Evolutionary conservation across 2,888 invertebrate genomes (phyloP).

Genomic region (Steinernema hermaphroditum): DNA sequence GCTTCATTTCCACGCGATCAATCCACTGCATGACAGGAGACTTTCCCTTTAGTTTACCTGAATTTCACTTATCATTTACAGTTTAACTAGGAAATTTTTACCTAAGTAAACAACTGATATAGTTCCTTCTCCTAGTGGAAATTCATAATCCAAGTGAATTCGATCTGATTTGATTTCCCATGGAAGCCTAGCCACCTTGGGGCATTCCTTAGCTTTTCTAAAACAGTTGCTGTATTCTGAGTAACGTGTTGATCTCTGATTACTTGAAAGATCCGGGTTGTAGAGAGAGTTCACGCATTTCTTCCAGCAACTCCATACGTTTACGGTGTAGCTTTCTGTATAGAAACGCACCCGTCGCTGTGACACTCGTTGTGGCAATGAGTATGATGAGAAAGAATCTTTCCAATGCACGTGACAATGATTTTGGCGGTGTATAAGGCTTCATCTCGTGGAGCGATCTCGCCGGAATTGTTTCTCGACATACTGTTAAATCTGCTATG

Average conservation of each 20-base stretch:
- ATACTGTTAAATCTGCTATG: not conserved
- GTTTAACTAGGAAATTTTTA: slow-evolving; percentile 19
- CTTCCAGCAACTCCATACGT: slow-evolving; percentile 16
- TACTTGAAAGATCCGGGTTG: slow-evolving; percentile 16
- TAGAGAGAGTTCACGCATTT: slow-evolving; percentile 7
- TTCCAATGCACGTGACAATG: slow-evolving; percentile 10
- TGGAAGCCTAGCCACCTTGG: slow-evolving; percentile 38
- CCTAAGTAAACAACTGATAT: slow-evolving; percentile 51
- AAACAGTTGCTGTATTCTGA: not conserved
- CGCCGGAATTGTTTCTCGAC: not conserved
- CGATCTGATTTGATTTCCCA: slow-evolving; percentile 55
- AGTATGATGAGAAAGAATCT: slow-evolving; percentile 17
- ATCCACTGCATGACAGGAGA: slow-evolving; percentile 58
- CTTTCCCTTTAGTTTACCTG: slow-evolving; percentile 54
- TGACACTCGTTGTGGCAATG: slow-evolving; percentile 21
- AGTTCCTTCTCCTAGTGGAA: slow-evolving; percentile 52
- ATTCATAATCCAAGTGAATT: slow-evolving; percentile 51
- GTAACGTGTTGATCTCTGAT: not conserved
- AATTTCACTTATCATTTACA: slow-evolving; percentile 19
- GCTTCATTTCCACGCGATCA: slow-evolving; percentile 53
- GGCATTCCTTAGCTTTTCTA: slow-evolving; percentile 20
- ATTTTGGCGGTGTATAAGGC: slow-evolving; percentile 9
- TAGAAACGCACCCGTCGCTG: not conserved
- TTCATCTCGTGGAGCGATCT: not conserved
- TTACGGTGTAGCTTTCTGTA: not conserved